Evolutionary conservation across 2,797 vertebrate genomes (phyloP).

Genomic region (Poeciliopsis turneri): DNA sequence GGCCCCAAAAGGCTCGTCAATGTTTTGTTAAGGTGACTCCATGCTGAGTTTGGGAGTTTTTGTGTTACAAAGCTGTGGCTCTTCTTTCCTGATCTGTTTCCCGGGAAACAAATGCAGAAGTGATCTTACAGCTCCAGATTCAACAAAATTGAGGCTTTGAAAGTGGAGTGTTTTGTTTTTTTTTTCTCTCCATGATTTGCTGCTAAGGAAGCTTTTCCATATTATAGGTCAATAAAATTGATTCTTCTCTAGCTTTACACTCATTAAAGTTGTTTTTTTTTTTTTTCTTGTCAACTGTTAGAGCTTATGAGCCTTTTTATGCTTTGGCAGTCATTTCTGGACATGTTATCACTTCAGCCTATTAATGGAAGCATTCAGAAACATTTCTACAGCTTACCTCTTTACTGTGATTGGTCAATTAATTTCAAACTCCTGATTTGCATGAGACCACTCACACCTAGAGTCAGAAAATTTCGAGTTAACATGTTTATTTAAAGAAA

Average conservation of each 20-base stretch:
- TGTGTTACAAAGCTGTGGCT: neutral
- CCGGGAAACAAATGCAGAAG: neutral
- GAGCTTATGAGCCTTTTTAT: neutral
- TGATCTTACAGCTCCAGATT: neutral
- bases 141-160: neutral
- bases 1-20: conserved; percentile 30
- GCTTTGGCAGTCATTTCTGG: neutral
- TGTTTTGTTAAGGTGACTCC: conserved; percentile 14
- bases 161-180: neutral
- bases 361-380: neutral
- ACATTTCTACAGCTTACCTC: neutral
- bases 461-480: neutral
- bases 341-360: neutral
- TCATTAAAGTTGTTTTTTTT: neutral
- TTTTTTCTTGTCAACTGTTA: neutral
- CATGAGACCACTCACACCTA: neutral
- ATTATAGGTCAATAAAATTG: neutral
- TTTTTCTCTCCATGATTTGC: neutral
- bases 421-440: neutral
- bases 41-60: neutral
- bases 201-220: neutral
- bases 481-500: neutral
- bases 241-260: neutral
- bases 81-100: neutral
- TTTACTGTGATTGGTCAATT: neutral